A percentile compares a stretch with the other conserved stretches of the same genome.
Evolutionary conservation across 2,113 vertebrate species (phyloP).

Genomic region (Sceloporus undulatus): DNA sequence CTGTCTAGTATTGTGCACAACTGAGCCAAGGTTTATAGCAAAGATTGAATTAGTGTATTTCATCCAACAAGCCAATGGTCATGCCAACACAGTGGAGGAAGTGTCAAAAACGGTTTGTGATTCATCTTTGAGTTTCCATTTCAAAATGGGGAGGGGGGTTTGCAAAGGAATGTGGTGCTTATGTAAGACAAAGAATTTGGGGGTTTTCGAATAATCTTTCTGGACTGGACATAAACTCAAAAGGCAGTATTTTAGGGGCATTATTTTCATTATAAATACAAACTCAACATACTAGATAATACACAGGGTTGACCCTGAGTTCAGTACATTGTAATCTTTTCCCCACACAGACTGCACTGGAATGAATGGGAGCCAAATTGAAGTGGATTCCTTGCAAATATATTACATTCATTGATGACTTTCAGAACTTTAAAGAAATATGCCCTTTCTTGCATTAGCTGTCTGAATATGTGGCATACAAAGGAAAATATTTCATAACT

Average conservation of each 20-base stretch:
- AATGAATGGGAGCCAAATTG: background rate
- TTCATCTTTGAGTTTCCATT: background rate
- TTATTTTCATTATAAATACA: background rate
- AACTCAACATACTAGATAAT: background rate
- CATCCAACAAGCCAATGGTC: background rate
- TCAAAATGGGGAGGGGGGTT: background rate
- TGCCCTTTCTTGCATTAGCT: slow-evolving; percentile 46
- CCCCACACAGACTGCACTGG: background rate
- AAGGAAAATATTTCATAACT: slow-evolving; percentile 55
- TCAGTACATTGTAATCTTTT: background rate
- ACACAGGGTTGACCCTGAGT: background rate
- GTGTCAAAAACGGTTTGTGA: background rate
- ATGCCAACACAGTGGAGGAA: background rate
- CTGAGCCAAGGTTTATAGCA: background rate
- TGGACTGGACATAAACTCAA: background rate
- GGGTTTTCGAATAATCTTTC: background rate
- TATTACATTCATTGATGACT: background rate
- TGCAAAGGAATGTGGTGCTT: background rate
- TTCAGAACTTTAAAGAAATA: slow-evolving; percentile 42
- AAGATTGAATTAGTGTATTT: background rate
- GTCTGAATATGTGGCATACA: slow-evolving; percentile 43
- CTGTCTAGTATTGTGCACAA: background rate
- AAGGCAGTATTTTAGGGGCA: background rate
- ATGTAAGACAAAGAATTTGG: background rate
- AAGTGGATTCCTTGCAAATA: background rate